These are phyloP conservation scores for Sycophaga agraensis DNA, from an alignment of 1,140 invertebrate genomes.

Conservation along the genomic window DNA sequence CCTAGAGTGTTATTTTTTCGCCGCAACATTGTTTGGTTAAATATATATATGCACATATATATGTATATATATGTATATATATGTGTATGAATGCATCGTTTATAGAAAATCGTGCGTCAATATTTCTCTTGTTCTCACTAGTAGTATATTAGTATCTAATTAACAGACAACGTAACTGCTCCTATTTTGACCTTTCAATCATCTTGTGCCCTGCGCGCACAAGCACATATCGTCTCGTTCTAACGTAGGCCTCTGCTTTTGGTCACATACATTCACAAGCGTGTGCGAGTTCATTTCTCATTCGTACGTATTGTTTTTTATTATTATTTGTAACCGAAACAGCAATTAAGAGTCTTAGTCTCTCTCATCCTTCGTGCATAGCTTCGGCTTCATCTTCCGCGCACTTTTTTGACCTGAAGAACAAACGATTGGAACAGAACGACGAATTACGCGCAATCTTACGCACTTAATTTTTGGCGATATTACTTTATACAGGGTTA, in stretches of 20 bases:
- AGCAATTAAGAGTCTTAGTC: constrained; percentile 16
- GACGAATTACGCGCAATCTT: neutral
- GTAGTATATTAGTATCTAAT: constrained; percentile 6
- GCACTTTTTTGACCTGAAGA: neutral
- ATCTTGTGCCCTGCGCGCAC: neutral
- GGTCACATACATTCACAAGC: neutral
- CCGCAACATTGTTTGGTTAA: neutral
- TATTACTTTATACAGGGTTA: constrained; percentile 22
- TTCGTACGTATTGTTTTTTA: neutral
- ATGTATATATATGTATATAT: constrained; percentile 2
- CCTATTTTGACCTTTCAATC: constrained; percentile 1
- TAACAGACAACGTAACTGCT: constrained; percentile 14
- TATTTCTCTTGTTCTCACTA: constrained; percentile 3
- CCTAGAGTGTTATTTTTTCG: neutral
- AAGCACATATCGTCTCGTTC: neutral
- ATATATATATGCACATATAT: neutral
- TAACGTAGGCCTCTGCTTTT: constrained; percentile 16
- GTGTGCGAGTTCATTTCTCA: neutral
- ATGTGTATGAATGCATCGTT: constrained; percentile 8
- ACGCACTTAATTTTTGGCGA: constrained; percentile 18
- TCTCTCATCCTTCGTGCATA: constrained; percentile 9
- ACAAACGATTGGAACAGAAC: neutral
- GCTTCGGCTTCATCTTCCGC: neutral
- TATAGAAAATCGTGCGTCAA: constrained; percentile 26
- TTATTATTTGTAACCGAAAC: constrained; percentile 1